A percentile compares a stretch with the other conserved stretches of the same genome.
These are phyloP conservation scores for Platycnemis pennipes DNA, from an alignment of 2,888 invertebrate genomes.

Conservation along the genomic window DNA sequence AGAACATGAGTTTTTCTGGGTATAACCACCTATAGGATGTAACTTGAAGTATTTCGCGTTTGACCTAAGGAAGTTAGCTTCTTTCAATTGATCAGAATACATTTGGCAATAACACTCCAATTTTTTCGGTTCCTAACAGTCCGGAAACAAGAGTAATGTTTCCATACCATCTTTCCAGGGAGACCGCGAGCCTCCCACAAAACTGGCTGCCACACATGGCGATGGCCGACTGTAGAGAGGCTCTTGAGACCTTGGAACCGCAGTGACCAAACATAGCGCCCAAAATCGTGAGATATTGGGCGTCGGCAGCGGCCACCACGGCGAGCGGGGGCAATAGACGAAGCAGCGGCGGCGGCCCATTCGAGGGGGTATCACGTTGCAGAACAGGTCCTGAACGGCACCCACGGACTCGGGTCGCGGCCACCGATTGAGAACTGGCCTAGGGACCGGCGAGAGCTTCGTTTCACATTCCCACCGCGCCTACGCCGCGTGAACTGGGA, in stretches of 20 bases:
- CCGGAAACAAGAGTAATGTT: no score
- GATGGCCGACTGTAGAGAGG: not conserved
- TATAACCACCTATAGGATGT: no score
- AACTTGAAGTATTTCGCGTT: no score
- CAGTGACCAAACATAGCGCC: not conserved
- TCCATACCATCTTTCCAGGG: no score
- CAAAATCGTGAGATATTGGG: not conserved
- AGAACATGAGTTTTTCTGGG: no score
- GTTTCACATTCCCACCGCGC: conserved; percentile 31
- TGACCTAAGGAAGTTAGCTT: no score
- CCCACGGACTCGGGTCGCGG: conserved; percentile 12
- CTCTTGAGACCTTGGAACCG: not conserved
- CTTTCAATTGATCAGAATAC: no score
- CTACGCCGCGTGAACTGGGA: not conserved
- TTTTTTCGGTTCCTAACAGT: no score
- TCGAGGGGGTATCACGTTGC: conserved; percentile 3
- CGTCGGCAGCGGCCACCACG: not conserved
- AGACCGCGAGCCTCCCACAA: not conserved
- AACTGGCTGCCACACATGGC: not conserved
- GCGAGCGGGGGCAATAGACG: not conserved
- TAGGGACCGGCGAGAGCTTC: not conserved
- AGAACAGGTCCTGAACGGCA: conserved; percentile 4
- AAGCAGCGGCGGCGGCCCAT: conserved; percentile 13
- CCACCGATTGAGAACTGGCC: not conserved
- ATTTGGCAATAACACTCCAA: no score